Evolutionary conservation across 2,888 invertebrate genomes (phyloP).

Genomic region (Germaria angustata): DNA sequence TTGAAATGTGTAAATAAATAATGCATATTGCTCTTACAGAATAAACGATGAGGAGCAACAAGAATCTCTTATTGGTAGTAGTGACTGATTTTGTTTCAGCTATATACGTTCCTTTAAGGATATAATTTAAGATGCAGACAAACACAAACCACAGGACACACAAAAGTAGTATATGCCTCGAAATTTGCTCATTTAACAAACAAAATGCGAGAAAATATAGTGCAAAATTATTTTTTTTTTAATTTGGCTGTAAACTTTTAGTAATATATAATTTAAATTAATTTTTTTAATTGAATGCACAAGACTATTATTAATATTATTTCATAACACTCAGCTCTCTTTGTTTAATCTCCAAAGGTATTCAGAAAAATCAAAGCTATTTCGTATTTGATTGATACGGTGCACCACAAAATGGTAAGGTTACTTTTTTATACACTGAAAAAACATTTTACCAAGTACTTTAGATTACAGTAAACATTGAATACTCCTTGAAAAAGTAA

Average conservation of each 20-base stretch:
- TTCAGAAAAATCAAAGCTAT: not conserved
- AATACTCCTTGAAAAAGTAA: not conserved
- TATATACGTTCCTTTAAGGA: not conserved
- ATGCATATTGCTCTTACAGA: conserved; percentile 68
- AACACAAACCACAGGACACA: not conserved
- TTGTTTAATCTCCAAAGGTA: not conserved
- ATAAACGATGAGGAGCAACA: conserved; percentile 84
- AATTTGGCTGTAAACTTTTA: conserved; percentile 43
- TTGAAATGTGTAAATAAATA: not conserved
- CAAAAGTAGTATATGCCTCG: conserved; percentile 34
- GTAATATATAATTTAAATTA: not conserved
- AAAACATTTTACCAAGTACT: not conserved
- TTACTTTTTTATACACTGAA: not conserved
- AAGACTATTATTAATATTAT: not conserved
- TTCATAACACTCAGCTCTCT: too few species aligned
- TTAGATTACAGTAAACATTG: not conserved
- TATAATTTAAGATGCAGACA: conserved; percentile 25
- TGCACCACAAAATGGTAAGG: not conserved
- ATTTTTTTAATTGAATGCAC: conserved; percentile 2
- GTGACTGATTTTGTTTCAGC: conserved; percentile 70
- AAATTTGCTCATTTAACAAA: conserved; percentile 58
- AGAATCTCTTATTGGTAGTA: conserved; percentile 82
- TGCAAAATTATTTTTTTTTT: conserved; percentile 44
- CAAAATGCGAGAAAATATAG: not conserved
- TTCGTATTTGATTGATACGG: not conserved